Base-by-base conservation (phyloP, 2,797 vertebrate species). In the Onychomys leucogaster region DNA sequence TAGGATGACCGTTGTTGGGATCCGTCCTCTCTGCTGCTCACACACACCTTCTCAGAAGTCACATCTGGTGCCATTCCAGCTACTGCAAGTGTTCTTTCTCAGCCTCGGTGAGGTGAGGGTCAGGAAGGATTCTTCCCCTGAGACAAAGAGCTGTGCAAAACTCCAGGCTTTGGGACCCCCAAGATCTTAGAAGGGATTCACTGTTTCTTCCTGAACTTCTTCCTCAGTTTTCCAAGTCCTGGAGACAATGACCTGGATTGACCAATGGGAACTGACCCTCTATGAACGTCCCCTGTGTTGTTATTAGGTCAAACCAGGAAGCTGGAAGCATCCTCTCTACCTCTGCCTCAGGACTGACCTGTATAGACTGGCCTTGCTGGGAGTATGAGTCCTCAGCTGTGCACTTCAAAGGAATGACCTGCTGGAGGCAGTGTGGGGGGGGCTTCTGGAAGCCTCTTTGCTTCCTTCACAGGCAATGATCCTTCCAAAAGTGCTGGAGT, bases 271-370 rank as follows among this genome's bases (percentile, higher is more conserved):
- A 96, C 57, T 55, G 59, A 59, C 65, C 81, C 75, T 29, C 75
- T 29, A 49, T 83, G 92, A 88, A 90, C 46, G 43, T 94, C 92
- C 77, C 12, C 34, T 84, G 46, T 80, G 12, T 85, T 63, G 63
- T 85, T 83, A 73, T 32, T 61, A 86, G 94, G 59, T 92, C 94
- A 77, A 92, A 59, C 73, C 88, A 90, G 71, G 85, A 92, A 94
- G 55, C 82, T 91, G 0, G 85, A 73, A 90, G 85, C n/a, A 43
- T 21, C 91, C 52, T 65, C 43, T 32, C 8, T 63, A 25, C 75
- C 34, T 21, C 49, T 0, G 2, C 55, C 65, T 78, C 1, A 2
- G 76, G 55, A 52, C 71, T 78, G 29, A 89, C 92, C 46, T 92
- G 84, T 95, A n/a, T 55, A 63, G 52, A 90, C 90, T 75, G 61